Evolutionary conservation across 2,113 vertebrate genomes (phyloP), one percentile per base, ranked within the genome.

Genomic region (Oncorhynchus mykiss): DNA sequence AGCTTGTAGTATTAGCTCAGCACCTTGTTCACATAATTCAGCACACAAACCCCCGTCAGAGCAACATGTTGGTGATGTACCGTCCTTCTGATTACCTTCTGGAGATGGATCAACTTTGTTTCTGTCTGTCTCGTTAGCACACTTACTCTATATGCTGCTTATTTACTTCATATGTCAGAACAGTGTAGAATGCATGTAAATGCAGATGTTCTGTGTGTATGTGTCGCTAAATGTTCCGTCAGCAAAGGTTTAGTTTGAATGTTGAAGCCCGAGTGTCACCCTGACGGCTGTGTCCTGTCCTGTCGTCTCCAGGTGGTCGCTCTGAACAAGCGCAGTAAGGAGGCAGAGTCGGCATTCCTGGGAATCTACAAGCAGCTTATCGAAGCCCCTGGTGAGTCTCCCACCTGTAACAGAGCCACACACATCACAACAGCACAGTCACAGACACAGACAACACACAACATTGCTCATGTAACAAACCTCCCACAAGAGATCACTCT

Each of bases 311-410:
- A 99, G 98, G 97, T 98, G 94, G 95, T 97, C 90, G 95, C 97
- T 84, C 95, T 99, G 91, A 95, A 95, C 91, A 97, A 97, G 90
- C 95, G 98, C 86, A 99, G 96, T 93, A 96, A 96, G 88, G 98
- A 99, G 93, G 97, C 97, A 12, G 97, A 97, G 92, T 95, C 96
- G 24, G 96, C 96, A 31, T 99, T 99, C 93, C 95, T 98, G 88
- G 96, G 95, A 84, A 94, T 98, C 92, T 97, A 96, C 95, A 96
- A 96, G 94, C 97, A 96, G 80, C 94, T 99, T 89, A 95, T 97
- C 81, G 91, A 94, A 93, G 96, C 94, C 88, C 96, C 98, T 96
- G 98, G 98, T 99, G 95, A 95, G 95, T 87, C 75, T 82, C 84
- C 82, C 89, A 86, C 80, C 31, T 82, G 83, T 78, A 81, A 79